Conservation (phyloP, 2,797 vertebrate species). For the Coccyzus lansbergi region DNA sequence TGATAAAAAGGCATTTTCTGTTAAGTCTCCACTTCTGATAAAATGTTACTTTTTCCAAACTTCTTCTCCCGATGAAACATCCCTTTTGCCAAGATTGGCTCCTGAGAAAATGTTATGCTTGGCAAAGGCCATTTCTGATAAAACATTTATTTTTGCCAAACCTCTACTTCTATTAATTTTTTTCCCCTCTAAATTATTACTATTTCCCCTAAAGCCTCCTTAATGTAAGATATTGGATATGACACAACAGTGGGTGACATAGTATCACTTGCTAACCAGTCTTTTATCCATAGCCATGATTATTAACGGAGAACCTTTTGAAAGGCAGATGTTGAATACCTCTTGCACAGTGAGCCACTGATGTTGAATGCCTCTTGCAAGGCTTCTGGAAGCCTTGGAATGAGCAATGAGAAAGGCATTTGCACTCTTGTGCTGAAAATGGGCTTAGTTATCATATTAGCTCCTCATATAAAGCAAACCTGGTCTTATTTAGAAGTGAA, state of each 20-base stretch:
- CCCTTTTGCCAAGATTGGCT: slow-evolving; percentile 46
- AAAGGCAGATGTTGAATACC: neutral
- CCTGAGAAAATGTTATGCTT: slow-evolving; percentile 65
- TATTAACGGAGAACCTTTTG: neutral
- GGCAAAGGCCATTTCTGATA: slow-evolving; percentile 25
- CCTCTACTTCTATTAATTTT: slow-evolving; percentile 38
- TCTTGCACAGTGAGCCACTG: neutral
- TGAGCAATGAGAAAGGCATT: slow-evolving; percentile 54
- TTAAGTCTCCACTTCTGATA: slow-evolving; percentile 47
- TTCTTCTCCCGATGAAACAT: slow-evolving; percentile 62
- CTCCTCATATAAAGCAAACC: slow-evolving; percentile 70
- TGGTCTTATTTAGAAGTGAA: slow-evolving; percentile 64
- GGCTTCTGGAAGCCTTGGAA: slow-evolving; percentile 51
- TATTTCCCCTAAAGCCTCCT: slow-evolving; percentile 39
- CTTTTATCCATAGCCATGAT: slow-evolving; percentile 48
- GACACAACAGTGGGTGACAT: slow-evolving; percentile 12
- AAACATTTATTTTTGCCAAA: slow-evolving; percentile 62
- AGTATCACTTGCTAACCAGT: neutral
- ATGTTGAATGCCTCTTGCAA: neutral
- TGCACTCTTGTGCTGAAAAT: slow-evolving; percentile 71
- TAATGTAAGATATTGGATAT: slow-evolving; percentile 14
- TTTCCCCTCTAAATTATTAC: slow-evolving; percentile 52
- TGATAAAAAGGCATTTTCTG: slow-evolving; percentile 42
- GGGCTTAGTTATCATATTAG: slow-evolving; percentile 71
- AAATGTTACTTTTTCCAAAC: slow-evolving; percentile 50